Evolutionary conservation across 35 echinoderm and acorn worm species (phyloP), one percentile per base, ranked within the genome.

Genomic region (Ptychodera flava): DNA sequence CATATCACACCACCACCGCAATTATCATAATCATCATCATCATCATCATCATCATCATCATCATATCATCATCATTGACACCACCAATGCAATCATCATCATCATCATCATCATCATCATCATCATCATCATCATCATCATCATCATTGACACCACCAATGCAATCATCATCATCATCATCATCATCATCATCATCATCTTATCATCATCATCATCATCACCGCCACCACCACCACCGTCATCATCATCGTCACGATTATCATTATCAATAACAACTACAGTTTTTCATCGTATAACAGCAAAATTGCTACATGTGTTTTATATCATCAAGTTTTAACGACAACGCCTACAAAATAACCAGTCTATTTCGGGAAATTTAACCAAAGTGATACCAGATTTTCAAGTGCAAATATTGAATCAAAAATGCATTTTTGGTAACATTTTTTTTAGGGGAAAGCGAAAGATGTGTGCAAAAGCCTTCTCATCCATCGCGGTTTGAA

Each of bases 81-180:
- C 27, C 29, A 79, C 32, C 1, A 28, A 6, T 1, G 29, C 32
- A 31, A 79, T 6, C 32, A 28, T 79, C 78, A 31, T 79, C 1
- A 30, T 10, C 15, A 15, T n/a, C 15, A 15, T 15, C 15, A 15
- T 15, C 15, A 15, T n/a, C 1, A 79, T 79, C 78, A 1, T 79
- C 78, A 1, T 79, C 27, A 28, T 79, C 1, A 28, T 79, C 75
- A 77, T 77, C 75, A n/a, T 77, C n/a, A 77, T 77, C 75, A 77
- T 77, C n/a, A n/a, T n/a, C 75, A 77, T 77, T n/a, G n/a, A 15
- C 75, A 77, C n/a, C 75, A 77, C n/a, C 75, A 77, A 15, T n/a
- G n/a, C n/a, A 15, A 77, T 77, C 75, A 77, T 77, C 75, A n/a
- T 77, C 75, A 77, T 77, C 75, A n/a, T 77, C 75, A 77, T 77